phyloP scores from a whole-genome alignment of 2,113 vertebrate genomes.

The Cheilinus undulatus region DNA sequence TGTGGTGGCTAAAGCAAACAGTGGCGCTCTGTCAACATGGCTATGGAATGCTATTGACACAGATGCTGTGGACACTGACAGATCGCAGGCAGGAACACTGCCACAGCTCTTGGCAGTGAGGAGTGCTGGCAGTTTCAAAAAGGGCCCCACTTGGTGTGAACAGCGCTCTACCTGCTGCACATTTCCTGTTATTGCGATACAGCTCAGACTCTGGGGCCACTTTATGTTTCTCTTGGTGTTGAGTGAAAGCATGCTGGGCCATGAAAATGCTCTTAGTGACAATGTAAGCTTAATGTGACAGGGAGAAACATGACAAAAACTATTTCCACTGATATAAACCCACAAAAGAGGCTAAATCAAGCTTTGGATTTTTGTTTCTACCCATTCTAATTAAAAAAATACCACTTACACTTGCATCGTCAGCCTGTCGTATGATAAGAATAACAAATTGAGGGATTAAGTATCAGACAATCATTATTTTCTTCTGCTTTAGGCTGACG shows the following conservation, averaged over 20 bases:
- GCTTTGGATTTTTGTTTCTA: slow-evolving; percentile 21
- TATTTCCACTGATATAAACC: slow-evolving; percentile 32
- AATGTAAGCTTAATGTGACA: slow-evolving; percentile 17
- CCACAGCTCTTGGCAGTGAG: slow-evolving; percentile 60
- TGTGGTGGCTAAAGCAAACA: slow-evolving; percentile 79
- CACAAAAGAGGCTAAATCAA: slow-evolving; percentile 24
- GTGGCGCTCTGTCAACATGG: slow-evolving; percentile 77
- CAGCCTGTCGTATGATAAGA: slow-evolving; percentile 42
- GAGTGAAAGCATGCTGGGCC: slow-evolving; percentile 23
- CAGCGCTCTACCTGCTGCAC: slow-evolving; percentile 62
- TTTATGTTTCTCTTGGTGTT: slow-evolving; percentile 36
- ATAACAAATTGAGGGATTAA: slow-evolving; percentile 61
- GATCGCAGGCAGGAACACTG: slow-evolving; percentile 73
- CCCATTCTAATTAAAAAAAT: slow-evolving; percentile 41
- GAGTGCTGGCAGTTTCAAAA: slow-evolving; percentile 47
- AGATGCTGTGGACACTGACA: slow-evolving; percentile 80
- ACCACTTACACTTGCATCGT: slow-evolving; percentile 25
- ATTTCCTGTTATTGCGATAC: slow-evolving; percentile 72
- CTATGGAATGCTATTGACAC: slow-evolving; percentile 84
- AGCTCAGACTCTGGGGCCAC: slow-evolving; percentile 29
- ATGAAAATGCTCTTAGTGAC: not conserved
- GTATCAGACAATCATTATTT: slow-evolving; percentile 55
- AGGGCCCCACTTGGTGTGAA: slow-evolving; percentile 51
- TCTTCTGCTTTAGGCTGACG: slow-evolving; percentile 51
- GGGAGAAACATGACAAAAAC: slow-evolving; percentile 19